Evolutionary conservation across 2,113 vertebrate species (phyloP), one percentile per base, ranked within the genome.

Genomic region (Perca schrenkii): DNA sequence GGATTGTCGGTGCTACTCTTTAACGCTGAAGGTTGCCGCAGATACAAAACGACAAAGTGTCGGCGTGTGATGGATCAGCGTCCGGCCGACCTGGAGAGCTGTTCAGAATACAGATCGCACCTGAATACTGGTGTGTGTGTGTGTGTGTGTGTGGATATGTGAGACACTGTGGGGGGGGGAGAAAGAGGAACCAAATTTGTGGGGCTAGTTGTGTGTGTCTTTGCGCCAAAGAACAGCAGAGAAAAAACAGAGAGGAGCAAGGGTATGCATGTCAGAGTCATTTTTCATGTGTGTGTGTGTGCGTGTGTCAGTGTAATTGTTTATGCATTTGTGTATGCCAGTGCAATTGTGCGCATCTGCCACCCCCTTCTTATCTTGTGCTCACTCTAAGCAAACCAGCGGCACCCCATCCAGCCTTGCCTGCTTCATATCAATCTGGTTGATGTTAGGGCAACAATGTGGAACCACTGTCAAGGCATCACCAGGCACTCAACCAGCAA

Each of bases 31-130:
- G 89, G 85, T 88, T 92, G 86, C 89, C 54, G 82, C 79, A 87
- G 87, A 94, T 89, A 91, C 85, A 90, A 87, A 91, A 84, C 70
- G 83, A 92, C 92, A 90, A 85, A 85, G 84, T 89, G 86, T 91
- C 77, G 53, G 70, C 81, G 88, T 87, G 83, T 92, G 91, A 93
- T 92, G 86, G 89, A 93, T 94, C 93, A 93, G 91, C 85, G 89
- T 91, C 91, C 78, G 73, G 88, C 77, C 85, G 79, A 90, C 88
- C 88, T 88, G 87, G 84, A 92, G 89, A 86, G 82, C 79, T 77
- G 74, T 74, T 79, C 65, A 13, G 91, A 92, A 94, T 92, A 93
- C 88, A 83, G 90, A 92, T 92, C 8, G 2, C 12, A 56, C 62
- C 70, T 21, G 82, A 90, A 92, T 87, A 88, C 80, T 89, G 89